Percentiles rank a stretch among this genome's conserved stretches.
These are phyloP conservation scores for Vimba vimba DNA, from an alignment of 2,113 vertebrate species.

Conservation along the genomic window DNA sequence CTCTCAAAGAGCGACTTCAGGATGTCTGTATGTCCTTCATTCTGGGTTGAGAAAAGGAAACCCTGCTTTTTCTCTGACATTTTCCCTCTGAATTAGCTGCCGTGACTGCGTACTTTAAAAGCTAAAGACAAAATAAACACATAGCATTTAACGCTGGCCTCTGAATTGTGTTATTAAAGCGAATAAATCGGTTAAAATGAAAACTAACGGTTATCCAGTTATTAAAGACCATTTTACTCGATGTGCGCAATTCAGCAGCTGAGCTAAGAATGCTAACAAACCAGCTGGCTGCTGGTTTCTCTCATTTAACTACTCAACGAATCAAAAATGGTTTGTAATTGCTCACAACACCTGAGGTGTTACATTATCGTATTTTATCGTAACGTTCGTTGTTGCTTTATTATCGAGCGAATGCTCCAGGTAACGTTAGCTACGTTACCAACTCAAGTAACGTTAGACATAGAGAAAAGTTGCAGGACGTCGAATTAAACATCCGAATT, in stretches of 20 bases:
- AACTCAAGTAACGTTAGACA: not conserved
- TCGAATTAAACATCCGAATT: not conserved
- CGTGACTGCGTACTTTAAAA: conserved; percentile 19
- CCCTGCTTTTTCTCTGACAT: not conserved
- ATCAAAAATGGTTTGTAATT: not conserved
- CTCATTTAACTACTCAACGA: not conserved
- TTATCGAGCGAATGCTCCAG: not conserved
- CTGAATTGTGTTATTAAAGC: not conserved
- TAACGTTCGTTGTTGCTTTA: not conserved
- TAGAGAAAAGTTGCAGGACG: conserved; percentile 11
- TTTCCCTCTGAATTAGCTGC: not conserved
- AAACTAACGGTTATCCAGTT: not conserved
- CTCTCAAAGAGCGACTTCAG: not conserved
- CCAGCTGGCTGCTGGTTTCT: not conserved
- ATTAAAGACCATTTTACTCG: not conserved
- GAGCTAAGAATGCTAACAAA: conserved; percentile 29
- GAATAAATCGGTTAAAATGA: not conserved
- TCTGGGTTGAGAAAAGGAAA: not conserved
- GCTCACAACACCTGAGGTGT: not conserved
- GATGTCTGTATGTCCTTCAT: not conserved
- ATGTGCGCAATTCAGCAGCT: conserved; percentile 32
- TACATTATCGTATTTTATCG: not conserved
- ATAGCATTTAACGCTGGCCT: not conserved
- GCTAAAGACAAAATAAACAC: not conserved
- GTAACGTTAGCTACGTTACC: not conserved